Evolutionary conservation across 2,113 vertebrate genomes (phyloP).

Genomic region (Danio rerio): GRCz12tu NC_133179.1:17002501-17003000

Average conservation of each 20-base stretch:
- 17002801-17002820: constrained; percentile 54
- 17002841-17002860: constrained; percentile 61
- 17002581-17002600: constrained; percentile 5
- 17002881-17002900: constrained; percentile 57
- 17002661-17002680: background rate
- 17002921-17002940: constrained; percentile 63
- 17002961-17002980: too few relatives aligned
- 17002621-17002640: background rate
- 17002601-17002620: constrained; percentile 4
- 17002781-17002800: constrained; percentile 50
- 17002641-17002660: background rate
- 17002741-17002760: background rate
- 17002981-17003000: too few relatives aligned
- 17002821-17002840: constrained; percentile 72
- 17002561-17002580: constrained; percentile 40
- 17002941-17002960: background rate
- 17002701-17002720: background rate
- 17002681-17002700: constrained; percentile 11
- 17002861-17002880: constrained; percentile 59
- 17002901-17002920: constrained; percentile 43
- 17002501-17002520: constrained; percentile 5
- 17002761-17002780: constrained; percentile 38
- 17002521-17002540: constrained; percentile 14
- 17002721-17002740: background rate
- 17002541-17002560: constrained; percentile 29